Conservation (phyloP, 2,797 vertebrate species). For the Bovichtus diacanthus region DNA sequence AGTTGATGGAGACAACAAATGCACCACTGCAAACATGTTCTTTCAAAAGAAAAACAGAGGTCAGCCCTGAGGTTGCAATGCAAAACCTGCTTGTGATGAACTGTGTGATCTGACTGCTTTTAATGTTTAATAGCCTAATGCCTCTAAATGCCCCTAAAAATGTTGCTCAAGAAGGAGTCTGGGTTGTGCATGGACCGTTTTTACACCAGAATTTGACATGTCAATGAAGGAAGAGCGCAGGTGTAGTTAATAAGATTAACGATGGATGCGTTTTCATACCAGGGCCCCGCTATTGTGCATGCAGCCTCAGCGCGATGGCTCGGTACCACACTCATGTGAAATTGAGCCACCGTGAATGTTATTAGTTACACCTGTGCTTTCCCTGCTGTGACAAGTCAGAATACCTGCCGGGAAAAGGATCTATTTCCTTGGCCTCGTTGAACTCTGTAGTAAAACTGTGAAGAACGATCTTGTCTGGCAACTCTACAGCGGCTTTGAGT, state of each 20-base stretch:
- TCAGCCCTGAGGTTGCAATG: not conserved
- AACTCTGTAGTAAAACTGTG: slow-evolving; percentile 1
- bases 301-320: not conserved
- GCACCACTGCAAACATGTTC: not conserved
- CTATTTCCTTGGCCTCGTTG: not conserved
- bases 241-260: slow-evolving; percentile 7
- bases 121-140: slow-evolving; percentile 1
- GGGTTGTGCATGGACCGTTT: not conserved
- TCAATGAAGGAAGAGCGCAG: not conserved
- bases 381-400: not conserved
- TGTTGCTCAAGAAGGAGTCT: not conserved
- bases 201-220: not conserved
- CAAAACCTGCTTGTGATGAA: not conserved
- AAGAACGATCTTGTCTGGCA: not conserved
- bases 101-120: not conserved
- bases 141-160: no score
- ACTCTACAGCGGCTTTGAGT: not conserved
- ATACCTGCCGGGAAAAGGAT: not conserved
- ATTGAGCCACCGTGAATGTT: slow-evolving; percentile 1
- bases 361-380: slow-evolving; percentile 14
- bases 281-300: not conserved
- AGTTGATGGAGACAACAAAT: not conserved
- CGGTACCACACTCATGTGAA: not conserved
- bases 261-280: not conserved
- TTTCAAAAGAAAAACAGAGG: not conserved